Conservation (phyloP, 1,140 invertebrate genomes). For the Idris sp. region DNA sequence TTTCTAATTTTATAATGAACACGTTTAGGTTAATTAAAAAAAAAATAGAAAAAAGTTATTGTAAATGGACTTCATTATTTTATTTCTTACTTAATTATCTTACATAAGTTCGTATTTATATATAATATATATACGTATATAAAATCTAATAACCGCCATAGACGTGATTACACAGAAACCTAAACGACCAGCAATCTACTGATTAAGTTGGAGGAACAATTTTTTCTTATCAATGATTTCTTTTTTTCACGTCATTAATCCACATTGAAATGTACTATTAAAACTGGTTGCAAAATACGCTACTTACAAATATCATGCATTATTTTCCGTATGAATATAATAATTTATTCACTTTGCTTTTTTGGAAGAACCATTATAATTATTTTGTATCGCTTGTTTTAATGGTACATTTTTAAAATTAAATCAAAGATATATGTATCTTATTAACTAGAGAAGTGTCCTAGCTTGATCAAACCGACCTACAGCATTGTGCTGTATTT, state of each 20-base stretch:
- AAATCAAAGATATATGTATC: slow-evolving; percentile 63
- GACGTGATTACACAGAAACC: slow-evolving; percentile 52
- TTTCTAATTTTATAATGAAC: too few species aligned
- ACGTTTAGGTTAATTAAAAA: too few species aligned
- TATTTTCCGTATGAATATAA: slow-evolving; percentile 30
- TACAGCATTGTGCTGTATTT: slow-evolving; percentile 66
- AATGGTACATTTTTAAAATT: slow-evolving; percentile 51
- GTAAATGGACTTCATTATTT: slow-evolving; percentile 31
- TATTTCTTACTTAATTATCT: slow-evolving; percentile 52
- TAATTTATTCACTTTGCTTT: slow-evolving; percentile 27
- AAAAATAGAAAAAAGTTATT: too few species aligned
- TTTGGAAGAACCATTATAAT: slow-evolving; percentile 36
- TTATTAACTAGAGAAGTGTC: slow-evolving; percentile 74
- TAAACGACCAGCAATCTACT: slow-evolving; percentile 44
- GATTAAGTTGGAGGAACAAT: slow-evolving; percentile 53
- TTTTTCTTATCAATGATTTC: slow-evolving; percentile 30
- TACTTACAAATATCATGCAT: slow-evolving; percentile 45
- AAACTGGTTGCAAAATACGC: slow-evolving; percentile 31
- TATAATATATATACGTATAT: slow-evolving; percentile 41
- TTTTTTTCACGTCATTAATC: slow-evolving; percentile 34
- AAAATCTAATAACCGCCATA: slow-evolving; percentile 50
- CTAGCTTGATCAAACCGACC: slow-evolving; percentile 67
- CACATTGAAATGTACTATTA: slow-evolving; percentile 49
- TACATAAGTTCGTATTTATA: slow-evolving; percentile 51
- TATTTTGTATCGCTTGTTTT: slow-evolving; percentile 32